Base-by-base conservation (phyloP, 2,113 vertebrate species). In the Deroptyus accipitrinus region DNA sequence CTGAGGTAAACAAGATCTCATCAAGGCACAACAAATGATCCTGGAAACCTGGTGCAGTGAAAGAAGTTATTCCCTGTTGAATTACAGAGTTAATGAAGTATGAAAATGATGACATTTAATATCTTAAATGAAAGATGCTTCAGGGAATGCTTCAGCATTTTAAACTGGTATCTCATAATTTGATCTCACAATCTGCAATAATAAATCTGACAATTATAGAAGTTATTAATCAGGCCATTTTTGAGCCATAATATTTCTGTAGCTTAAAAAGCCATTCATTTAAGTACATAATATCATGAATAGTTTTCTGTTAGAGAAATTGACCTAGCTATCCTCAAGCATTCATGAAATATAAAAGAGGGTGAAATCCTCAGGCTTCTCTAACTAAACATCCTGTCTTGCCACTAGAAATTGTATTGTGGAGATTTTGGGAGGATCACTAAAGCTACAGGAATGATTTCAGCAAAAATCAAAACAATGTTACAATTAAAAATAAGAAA, bases 101-200 rank as follows among this genome's bases (percentile, higher is more conserved):
- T 81, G 67, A 88, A 97, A 95, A 84, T 81, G 3, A 93, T 95
- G 86, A 61, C 84, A 94, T 97, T 97, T 96, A 96, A 92, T 94
- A 93, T 59, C 48, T 84, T 83, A 96, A 93, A 92, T 91, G 78
- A 95, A 95, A 94, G 41, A 35, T 92, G 20, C 94, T 86, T 97
- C 57, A 37, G 88, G 96, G 92, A 96, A 88, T 64, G 42, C 55
- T 96, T 89, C 63, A 91, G n/a, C 17, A 83, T 63, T 97, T 95
- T 78, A 87, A 83, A 94, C 22, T 63, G 31, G 28, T 88, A 68
- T 49, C 49, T 68, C 37, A 66, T 81, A 92, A 96, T 96, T 96
- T 97, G 69, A 82, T 94, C 93, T 96, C 81, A 94, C 4, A 75
- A 24, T 42, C 31, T 94, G 44, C 24, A 73, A 78, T 12, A 86